Conservation (phyloP, 2,888 invertebrate species). For the Diplolepis rosae region DNA sequence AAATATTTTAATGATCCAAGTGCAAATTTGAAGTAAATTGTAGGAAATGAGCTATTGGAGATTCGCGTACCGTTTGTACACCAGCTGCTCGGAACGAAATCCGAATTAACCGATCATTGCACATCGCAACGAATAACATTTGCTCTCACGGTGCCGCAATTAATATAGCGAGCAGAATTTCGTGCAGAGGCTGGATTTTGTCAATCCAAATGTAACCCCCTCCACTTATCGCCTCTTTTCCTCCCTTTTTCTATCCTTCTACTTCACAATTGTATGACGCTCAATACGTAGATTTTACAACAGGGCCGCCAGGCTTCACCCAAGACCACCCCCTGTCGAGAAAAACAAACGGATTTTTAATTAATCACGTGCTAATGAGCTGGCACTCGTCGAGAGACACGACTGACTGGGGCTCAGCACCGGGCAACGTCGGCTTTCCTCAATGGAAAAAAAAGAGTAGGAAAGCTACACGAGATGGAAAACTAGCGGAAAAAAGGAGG, state of each 20-base stretch:
- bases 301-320: conserved; percentile 47
- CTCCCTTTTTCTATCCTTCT: background rate
- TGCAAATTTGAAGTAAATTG: background rate
- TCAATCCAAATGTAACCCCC: background rate
- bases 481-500: background rate
- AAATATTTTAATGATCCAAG: background rate
- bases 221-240: background rate
- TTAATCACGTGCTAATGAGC: conserved; percentile 71
- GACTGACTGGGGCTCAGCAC: conserved; percentile 37
- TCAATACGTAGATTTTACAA: conserved; percentile 41
- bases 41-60: background rate
- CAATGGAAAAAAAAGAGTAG: conserved; percentile 20
- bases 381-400: conserved; percentile 51
- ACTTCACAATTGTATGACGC: conserved; percentile 36
- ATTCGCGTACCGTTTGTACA: background rate
- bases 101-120: conserved; percentile 20
- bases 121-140: conserved; percentile 19
- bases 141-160: conserved; percentile 22
- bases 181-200: conserved; percentile 10
- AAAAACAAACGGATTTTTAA: conserved; percentile 67
- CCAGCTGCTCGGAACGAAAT: conserved; percentile 17
- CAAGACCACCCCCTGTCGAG: conserved; percentile 36
- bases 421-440: conserved; percentile 14
- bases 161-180: conserved; percentile 14
- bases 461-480: conserved; percentile 25